A percentile compares a stretch with the other conserved stretches of the same genome.
phyloP scores from a whole-genome alignment of 2,113 vertebrate genomes.

The Penelope pileata region DNA sequence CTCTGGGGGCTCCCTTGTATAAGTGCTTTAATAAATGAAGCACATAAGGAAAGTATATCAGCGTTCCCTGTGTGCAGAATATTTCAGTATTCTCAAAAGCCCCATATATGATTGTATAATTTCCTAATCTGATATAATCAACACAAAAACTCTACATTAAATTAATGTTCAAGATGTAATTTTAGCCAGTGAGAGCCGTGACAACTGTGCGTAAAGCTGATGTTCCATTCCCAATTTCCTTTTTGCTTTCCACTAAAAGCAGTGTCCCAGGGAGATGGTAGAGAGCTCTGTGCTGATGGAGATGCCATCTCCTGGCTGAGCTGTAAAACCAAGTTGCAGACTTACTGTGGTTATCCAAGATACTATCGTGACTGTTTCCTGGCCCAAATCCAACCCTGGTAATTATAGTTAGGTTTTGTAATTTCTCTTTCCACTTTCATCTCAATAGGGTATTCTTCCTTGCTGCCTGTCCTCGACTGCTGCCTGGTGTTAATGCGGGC shows the following conservation, averaged over 20 bases:
- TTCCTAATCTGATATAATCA: constrained; percentile 78
- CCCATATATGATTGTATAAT: constrained; percentile 67
- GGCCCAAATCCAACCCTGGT: constrained; percentile 14
- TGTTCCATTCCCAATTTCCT: constrained; percentile 2
- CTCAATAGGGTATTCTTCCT: constrained; percentile 57
- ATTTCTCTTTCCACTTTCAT: constrained; percentile 55
- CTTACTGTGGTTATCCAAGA: constrained; percentile 45
- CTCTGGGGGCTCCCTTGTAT: constrained; percentile 66
- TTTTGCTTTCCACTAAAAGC: background rate
- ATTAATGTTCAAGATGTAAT: constrained; percentile 74
- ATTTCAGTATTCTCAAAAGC: constrained; percentile 68
- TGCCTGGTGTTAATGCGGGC: constrained; percentile 32
- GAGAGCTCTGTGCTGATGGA: background rate
- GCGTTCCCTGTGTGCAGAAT: constrained; percentile 37
- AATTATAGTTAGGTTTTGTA: constrained; percentile 59
- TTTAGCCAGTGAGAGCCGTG: constrained; percentile 50
- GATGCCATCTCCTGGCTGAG: constrained; percentile 60
- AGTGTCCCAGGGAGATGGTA: background rate
- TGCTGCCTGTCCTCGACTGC: constrained; percentile 33
- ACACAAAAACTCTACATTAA: constrained; percentile 74
- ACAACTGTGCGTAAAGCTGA: background rate
- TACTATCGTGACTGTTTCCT: constrained; percentile 38
- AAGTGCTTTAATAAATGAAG: constrained; percentile 78
- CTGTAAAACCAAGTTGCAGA: constrained; percentile 44
- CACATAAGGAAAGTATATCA: constrained; percentile 70